phyloP scores from a whole-genome alignment of 92 coral and sea anemone species.

The Porites lobata region DNA sequence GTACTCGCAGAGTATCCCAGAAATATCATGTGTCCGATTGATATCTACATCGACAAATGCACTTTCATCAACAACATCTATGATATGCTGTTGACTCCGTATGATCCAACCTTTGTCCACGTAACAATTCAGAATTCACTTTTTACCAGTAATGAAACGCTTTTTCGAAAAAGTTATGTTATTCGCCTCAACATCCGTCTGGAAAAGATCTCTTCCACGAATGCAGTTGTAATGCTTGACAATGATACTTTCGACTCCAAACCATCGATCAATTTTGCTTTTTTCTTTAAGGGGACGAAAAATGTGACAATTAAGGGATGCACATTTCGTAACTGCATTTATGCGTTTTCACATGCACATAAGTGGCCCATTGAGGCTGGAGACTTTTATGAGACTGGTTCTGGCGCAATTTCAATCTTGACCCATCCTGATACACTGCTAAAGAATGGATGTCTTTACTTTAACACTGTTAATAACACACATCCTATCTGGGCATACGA shows the following conservation, averaged over 20 bases:
- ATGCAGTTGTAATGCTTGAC: constrained; percentile 14
- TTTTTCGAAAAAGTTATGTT: not conserved
- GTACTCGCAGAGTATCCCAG: not conserved
- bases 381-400: not conserved
- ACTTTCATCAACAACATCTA: constrained; percentile 4
- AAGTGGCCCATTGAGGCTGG: not conserved
- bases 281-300: constrained; percentile 1
- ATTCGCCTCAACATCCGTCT: not conserved
- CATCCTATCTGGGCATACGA: constrained; percentile 54
- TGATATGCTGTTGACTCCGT: not conserved
- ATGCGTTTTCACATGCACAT: not conserved
- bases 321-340: constrained; percentile 6
- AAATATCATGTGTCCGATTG: not conserved
- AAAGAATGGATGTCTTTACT: not conserved
- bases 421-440: not conserved
- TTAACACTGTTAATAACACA: not conserved
- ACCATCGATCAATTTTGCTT: constrained; percentile 5
- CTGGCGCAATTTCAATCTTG: constrained; percentile 24
- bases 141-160: not conserved
- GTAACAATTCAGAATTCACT: constrained; percentile 5
- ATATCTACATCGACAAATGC: constrained; percentile 24
- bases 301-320: constrained; percentile 4
- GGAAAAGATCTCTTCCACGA: not conserved
- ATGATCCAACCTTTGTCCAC: constrained; percentile 1
- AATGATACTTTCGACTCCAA: constrained; percentile 21